Conservation (phyloP, 2,113 vertebrate species). For the Sarotherodon lohbergeri region DNA sequence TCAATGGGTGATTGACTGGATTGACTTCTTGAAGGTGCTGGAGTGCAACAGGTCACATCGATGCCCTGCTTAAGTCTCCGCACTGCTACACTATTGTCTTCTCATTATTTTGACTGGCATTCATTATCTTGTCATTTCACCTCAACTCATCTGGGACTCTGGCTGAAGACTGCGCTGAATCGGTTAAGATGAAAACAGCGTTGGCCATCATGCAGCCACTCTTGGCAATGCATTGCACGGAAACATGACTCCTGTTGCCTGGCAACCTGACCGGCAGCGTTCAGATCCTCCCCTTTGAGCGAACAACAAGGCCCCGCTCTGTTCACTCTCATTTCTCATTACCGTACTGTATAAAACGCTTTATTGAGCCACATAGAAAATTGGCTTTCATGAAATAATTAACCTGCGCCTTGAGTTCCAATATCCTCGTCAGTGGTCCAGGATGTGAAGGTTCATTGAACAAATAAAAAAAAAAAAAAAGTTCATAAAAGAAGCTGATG, state of each 20-base stretch:
- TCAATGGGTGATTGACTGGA: not conserved
- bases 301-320: conserved; percentile 44
- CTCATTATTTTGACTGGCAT: not conserved
- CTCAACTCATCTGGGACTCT: not conserved
- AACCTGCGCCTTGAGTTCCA: conserved; percentile 11
- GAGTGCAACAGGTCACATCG: not conserved
- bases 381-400: conserved; percentile 51
- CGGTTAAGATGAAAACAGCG: not conserved
- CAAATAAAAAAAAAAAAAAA: not conserved
- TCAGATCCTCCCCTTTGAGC: conserved; percentile 42
- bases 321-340: conserved; percentile 57
- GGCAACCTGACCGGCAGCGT: conserved; percentile 55
- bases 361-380: conserved; percentile 44
- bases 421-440: conserved; percentile 1
- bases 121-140: not conserved
- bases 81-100: not conserved
- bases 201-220: conserved; percentile 13
- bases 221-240: conserved; percentile 54
- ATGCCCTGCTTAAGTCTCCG: not conserved
- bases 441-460: not conserved
- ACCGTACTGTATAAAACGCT: conserved; percentile 38
- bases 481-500: not conserved
- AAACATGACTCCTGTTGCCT: conserved; percentile 62
- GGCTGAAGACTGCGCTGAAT: not conserved
- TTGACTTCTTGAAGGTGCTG: not conserved